Evolutionary conservation across 2,888 invertebrate species (phyloP).

Genomic region (Eupithecia inturbata): DNA sequence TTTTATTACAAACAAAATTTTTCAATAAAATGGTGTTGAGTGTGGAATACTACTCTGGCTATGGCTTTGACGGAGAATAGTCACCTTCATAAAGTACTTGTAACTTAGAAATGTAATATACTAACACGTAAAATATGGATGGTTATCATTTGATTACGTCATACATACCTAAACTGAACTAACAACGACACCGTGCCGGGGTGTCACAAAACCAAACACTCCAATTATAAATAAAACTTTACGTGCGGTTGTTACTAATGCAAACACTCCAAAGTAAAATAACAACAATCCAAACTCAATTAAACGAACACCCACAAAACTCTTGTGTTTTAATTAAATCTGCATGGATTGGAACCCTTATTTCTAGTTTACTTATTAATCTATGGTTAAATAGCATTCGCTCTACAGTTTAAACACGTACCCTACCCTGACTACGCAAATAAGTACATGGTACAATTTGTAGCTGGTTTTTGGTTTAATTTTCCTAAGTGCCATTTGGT

Average conservation of each 20-base stretch:
- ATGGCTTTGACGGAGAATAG: neutral
- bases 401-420: conserved; percentile 4
- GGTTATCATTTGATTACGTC: neutral
- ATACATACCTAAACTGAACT: neutral
- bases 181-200: neutral
- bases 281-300: conserved; percentile 2
- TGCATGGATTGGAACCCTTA: conserved; percentile 34
- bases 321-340: conserved; percentile 60
- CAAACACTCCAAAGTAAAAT: conserved; percentile 2
- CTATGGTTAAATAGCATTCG: conserved; percentile 29
- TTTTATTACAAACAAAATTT: too few relatives aligned
- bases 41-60: neutral
- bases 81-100: neutral
- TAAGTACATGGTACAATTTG: neutral
- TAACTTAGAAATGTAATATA: neutral
- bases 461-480: neutral
- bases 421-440: neutral
- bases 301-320: conserved; percentile 41
- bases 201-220: neutral
- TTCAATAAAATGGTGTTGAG: neutral
- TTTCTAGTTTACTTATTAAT: conserved; percentile 33
- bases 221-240: conserved; percentile 9
- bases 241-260: neutral
- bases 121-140: neutral
- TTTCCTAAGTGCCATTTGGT: neutral